These are phyloP conservation scores for Scomberomorus guttatus DNA, from an alignment of 2,797 vertebrate species.

Conservation along the genomic window DNA sequence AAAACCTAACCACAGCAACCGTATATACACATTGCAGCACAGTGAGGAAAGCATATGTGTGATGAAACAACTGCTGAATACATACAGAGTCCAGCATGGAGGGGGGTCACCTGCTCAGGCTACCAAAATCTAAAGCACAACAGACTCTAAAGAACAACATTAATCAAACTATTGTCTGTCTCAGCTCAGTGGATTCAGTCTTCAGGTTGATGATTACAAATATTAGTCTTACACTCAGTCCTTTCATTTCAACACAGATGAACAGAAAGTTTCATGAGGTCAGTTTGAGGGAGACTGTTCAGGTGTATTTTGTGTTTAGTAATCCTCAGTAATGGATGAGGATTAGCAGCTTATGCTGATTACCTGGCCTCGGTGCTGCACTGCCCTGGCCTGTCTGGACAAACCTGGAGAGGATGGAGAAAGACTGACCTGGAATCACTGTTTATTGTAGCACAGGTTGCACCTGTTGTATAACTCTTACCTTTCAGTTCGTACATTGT, in stretches of 20 bases:
- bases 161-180: constrained; percentile 45
- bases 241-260: background rate
- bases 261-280: background rate
- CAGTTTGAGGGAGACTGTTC: constrained; percentile 1
- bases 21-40: background rate
- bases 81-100: background rate
- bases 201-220: background rate
- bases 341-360: constrained; percentile 78
- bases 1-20: no score
- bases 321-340: constrained; percentile 46
- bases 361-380: constrained; percentile 54
- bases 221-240: background rate
- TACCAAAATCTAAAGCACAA: constrained; percentile 13
- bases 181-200: background rate
- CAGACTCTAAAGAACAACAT: constrained; percentile 11
- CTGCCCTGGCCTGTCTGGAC: constrained; percentile 26
- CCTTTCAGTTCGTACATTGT: background rate
- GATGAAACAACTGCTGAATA: background rate
- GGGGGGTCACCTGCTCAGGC: background rate
- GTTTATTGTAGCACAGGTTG: background rate
- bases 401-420: constrained; percentile 19
- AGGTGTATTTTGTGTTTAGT: constrained; percentile 48
- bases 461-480: background rate
- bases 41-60: background rate
- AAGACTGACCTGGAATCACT: background rate